Base-by-base conservation (phyloP, 2,113 vertebrate genomes). In the Oreocharis arfaki region DNA sequence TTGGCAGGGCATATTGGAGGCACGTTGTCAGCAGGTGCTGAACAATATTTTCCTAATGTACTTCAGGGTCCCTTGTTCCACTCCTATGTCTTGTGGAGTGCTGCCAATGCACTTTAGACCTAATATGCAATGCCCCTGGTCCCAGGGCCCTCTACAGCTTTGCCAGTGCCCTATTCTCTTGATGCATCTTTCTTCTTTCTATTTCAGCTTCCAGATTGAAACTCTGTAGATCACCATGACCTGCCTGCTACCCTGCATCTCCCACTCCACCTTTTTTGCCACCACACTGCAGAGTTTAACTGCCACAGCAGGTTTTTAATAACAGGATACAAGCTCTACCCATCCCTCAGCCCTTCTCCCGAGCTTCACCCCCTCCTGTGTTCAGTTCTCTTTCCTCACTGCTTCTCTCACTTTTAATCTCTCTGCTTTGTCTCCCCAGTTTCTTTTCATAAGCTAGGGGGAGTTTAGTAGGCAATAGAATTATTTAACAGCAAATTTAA, bases 11-110 rank as follows among this genome's bases (percentile, higher is more conserved):
- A 1, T 69, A 15, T 56, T 87, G 77, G 61, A 87, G 60, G 21
- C 65, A 87, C 65, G 22, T 78, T 71, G 73, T 60, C 44, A 97
- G 61, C 84, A 95, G 68, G 57, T 94, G 87, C 84, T 76, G 42
- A 94, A 46, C 81, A 96, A 87, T 82, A 89, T 92, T 96, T 91
- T 95, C 61, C 78, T 68, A 52, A 84, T 89, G 84, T 91, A 95
- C 42, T 68, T 95, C 70, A 50, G 84, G 28, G 61, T 89, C 91
- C 19, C 5, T 39, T 94, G 75, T 50, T 94, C 35, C 71, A 59
- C 16, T 91, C 15, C 39, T 35, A 13, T 32, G 67, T 83, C 70
- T 97, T 85, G 87, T 70, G 93, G 93, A 93, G 35, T n/a, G 39
- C 71, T 88, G 90, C 79, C 90, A 93, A 95, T 60, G 84, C 50